These are phyloP conservation scores for Bombylius discolor DNA, from an alignment of 2,888 invertebrate species.

Conservation along the genomic window DNA sequence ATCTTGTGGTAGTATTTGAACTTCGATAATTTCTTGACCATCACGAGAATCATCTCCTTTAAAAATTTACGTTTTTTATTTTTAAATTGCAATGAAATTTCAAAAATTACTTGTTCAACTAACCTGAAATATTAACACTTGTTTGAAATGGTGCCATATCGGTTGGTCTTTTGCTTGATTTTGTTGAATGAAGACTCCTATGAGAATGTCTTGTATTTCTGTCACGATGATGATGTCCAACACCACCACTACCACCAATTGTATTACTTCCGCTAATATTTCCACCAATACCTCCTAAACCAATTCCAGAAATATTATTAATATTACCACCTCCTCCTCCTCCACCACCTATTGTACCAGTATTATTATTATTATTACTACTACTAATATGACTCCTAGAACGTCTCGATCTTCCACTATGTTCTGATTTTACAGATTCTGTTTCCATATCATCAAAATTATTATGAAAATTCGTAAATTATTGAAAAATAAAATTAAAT, in stretches of 20 bases:
- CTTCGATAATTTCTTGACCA: slow-evolving; percentile 87
- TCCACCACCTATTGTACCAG: slow-evolving; percentile 11
- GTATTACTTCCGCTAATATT: slow-evolving; percentile 8
- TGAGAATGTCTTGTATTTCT: slow-evolving; percentile 48
- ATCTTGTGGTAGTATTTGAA: slow-evolving; percentile 90
- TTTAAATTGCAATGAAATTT: not conserved
- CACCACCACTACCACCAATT: slow-evolving; percentile 1
- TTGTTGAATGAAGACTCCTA: slow-evolving; percentile 44
- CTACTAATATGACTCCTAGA: slow-evolving; percentile 45
- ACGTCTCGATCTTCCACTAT: slow-evolving; percentile 68
- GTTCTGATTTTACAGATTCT: slow-evolving; percentile 85
- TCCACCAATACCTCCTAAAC: slow-evolving; percentile 12
- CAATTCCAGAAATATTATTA: not conserved
- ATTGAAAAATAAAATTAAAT: not conserved
- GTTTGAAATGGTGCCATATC: slow-evolving; percentile 81
- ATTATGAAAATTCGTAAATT: not conserved
- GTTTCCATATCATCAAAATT: slow-evolving; percentile 59
- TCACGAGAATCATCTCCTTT: slow-evolving; percentile 55
- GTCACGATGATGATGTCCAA: slow-evolving; percentile 45
- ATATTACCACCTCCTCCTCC: slow-evolving; percentile 17
- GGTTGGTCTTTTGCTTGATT: slow-evolving; percentile 41
- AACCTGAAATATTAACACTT: slow-evolving; percentile 58
- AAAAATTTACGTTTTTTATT: slow-evolving; percentile 19
- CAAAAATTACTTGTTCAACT: slow-evolving; percentile 19
- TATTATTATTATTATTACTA: slow-evolving; percentile 13